Evolutionary conservation across 1,140 invertebrate genomes (phyloP), one percentile per base, ranked within the genome.

Genomic region (Eurosta solidaginis): DNA sequence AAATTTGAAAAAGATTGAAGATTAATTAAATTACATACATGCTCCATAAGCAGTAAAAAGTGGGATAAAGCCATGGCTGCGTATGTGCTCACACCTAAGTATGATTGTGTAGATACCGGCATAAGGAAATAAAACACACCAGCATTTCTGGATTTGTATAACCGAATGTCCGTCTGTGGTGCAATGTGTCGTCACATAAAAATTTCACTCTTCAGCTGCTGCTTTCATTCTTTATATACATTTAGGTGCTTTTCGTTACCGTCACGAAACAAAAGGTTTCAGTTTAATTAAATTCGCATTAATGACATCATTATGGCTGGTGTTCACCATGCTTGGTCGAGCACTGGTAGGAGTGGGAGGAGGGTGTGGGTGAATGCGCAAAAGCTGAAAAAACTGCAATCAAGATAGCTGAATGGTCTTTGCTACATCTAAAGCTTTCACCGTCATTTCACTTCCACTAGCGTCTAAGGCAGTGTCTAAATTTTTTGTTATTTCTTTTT

Each of bases 231-330:
- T 17, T 25, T 54, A 54, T n/a, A n/a, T n/a, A n/a, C n/a, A n/a
- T 47, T 54, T 25, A 54, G 50, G 50, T 54, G 20, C 22, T 6
- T 44, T 54, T 54, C 22, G 20, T 54, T 54, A 49, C 45, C 50
- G 50, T 54, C 50, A 54, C 50, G 50, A 25, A 54, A 54, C 50
- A 54, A 54, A 54, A 27, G 50, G 50, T 54, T 54, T 54, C 50
- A 54, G 50, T 54, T 54, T 54, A 54, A 54, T 54, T 54, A 54
- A 54, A 54, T 54, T 54, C 50, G 50, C 50, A 54, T 54, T 54
- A 54, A 54, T 54, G 50, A 54, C 50, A 54, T 54, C 50, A 54
- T 54, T 54, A 54, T 54, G 50, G 50, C 50, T 54, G 50, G 50
- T 25, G 50, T 44, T 6, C 5, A 6, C 5, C 5, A 44, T 6